phyloP scores from a whole-genome alignment of 2,113 vertebrate genomes.

The Saccopteryx bilineata region DNA sequence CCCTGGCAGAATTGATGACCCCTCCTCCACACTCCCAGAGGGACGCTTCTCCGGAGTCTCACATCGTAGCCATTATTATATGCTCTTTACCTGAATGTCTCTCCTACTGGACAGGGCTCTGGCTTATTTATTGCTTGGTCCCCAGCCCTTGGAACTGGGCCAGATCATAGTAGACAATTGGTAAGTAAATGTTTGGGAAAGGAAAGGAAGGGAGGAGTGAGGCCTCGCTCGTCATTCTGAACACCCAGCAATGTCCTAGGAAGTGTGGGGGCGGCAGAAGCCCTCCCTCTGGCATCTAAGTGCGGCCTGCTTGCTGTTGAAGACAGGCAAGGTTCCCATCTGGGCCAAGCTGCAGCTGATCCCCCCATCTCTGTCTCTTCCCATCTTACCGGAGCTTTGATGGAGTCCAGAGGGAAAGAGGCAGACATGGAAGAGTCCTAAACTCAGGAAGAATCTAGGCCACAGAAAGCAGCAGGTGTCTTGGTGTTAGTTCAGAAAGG shows the following conservation, averaged over 20 bases:
- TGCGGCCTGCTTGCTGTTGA: not conserved
- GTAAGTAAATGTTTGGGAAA: not conserved
- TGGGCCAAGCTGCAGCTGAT: not conserved
- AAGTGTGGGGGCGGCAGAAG: not conserved
- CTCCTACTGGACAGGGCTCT: not conserved
- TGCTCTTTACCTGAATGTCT: not conserved
- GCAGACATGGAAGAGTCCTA: not conserved
- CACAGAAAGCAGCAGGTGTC: not conserved
- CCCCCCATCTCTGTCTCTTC: not conserved
- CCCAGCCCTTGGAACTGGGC: not conserved
- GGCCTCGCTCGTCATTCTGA: not conserved
- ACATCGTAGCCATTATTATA: not conserved
- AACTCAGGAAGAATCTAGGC: not conserved
- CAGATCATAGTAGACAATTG: not conserved
- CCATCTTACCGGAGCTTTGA: not conserved
- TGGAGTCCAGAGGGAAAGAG: not conserved
- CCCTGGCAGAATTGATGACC: not conserved
- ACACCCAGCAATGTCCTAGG: not conserved
- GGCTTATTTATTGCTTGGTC: slow-evolving; percentile 3
- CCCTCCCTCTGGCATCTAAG: too few relatives aligned
- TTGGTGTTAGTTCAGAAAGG: not conserved
- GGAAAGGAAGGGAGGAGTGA: too few relatives aligned
- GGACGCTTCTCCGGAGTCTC: not conserved
- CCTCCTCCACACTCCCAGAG: not conserved
- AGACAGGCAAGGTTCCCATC: not conserved